Evolutionary conservation across 2,888 invertebrate genomes (phyloP).

Genomic region (Latrodectus hesperus): DNA sequence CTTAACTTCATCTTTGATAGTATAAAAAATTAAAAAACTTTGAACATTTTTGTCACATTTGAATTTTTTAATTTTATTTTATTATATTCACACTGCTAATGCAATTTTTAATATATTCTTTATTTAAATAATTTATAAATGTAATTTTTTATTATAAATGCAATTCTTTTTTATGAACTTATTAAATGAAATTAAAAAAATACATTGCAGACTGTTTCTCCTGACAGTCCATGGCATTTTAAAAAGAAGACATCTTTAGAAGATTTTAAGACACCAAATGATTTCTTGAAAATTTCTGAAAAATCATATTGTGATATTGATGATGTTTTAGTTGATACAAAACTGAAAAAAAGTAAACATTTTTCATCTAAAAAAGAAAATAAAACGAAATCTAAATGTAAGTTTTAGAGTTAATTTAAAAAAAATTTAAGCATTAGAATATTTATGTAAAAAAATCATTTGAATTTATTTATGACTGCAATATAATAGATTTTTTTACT

Average conservation of each 20-base stretch:
- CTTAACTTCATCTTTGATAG: neutral
- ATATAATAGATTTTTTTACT: too few relatives aligned
- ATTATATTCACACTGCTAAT: neutral
- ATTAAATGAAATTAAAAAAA: neutral
- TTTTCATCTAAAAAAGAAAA: too few relatives aligned
- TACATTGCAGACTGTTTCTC: neutral
- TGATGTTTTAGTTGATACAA: too few relatives aligned
- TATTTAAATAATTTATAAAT: neutral
- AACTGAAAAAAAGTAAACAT: too few relatives aligned
- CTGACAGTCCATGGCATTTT: conserved; percentile 37
- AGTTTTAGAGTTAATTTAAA: too few relatives aligned
- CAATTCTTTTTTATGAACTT: neutral
- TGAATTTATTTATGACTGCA: too few relatives aligned
- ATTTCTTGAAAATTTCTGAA: neutral
- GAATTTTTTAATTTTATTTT: neutral
- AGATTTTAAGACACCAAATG: neutral
- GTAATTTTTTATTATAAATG: neutral
- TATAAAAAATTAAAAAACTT: neutral
- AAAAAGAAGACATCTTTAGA: conserved; percentile 9
- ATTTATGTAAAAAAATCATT: too few relatives aligned
- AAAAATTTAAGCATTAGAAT: too few relatives aligned
- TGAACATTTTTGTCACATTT: too few relatives aligned
- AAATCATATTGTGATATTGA: neutral
- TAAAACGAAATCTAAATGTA: too few relatives aligned
- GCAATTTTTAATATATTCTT: neutral